Evolutionary conservation across 2,113 vertebrate genomes (phyloP), one percentile per base, ranked within the genome.

Genomic region (Seriola quinqueradiata): DNA sequence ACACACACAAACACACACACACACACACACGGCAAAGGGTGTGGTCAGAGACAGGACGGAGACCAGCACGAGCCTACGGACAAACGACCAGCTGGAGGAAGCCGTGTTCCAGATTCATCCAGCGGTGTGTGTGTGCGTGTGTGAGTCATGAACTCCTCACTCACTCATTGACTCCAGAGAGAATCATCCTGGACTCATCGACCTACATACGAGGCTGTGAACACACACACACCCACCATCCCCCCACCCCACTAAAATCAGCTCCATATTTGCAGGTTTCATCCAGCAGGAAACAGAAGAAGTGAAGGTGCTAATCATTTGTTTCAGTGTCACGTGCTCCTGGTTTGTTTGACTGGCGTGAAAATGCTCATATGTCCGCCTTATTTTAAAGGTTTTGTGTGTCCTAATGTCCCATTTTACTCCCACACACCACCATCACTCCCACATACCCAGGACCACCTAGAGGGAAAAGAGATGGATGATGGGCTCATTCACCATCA

Each of bases 41-140:
- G 86, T 91, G 90, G 92, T 92, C 93, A 92, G 90, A 92, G 79
- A 92, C 79, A 86, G 89, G 92, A 89, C 52, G 46, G 77, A 48
- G 77, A 79, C 77, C 76, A 70, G 75, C 82, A 50, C 57, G 65
- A 82, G 58, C 58, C n/a, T 17, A n/a, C 2, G 13, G 64, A 75
- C 52, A 16, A 32, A 16, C 19, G n/a, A 52, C 52, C 52, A 34
- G 17, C 60, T 36, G 54, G 21, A 73, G 46, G 72, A 77, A 60
- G 28, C 48, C 58, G 1, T 36, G 10, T 17, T 81, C 85, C 11
- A 61, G 55, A 60, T 54, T 67, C 85, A 86, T 60, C 72, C 44
- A 3, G 61, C 23, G 0, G 32, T 46, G 65, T 57, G 44, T 70
- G 3, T 64, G 75, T 75, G 38, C 23, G 77, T 21, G 50, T 8